A percentile compares a stretch with the other conserved stretches of the same genome.
phyloP scores from a whole-genome alignment of 2,888 invertebrate genomes.

The Stenchaetothrips biformis region DNA sequence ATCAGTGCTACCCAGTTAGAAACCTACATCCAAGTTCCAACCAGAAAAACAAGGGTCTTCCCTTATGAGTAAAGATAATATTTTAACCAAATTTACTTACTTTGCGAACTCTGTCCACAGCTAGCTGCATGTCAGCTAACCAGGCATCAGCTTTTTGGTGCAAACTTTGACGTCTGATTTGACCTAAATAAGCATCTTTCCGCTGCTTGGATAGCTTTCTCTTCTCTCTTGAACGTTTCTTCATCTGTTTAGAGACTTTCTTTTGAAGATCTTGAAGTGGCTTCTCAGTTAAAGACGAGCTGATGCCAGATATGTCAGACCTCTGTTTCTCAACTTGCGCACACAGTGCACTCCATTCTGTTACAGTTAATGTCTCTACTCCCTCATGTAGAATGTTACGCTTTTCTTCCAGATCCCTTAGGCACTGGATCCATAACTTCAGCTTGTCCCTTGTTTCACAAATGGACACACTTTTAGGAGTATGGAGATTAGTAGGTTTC shows the following conservation, averaged over 20 bases:
- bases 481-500: conserved; percentile 41
- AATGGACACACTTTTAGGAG: conserved; percentile 26
- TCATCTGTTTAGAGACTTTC: conserved; percentile 48
- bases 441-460: conserved; percentile 35
- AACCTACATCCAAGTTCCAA: neutral
- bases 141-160: conserved; percentile 63
- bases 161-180: conserved; percentile 49
- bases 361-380: conserved; percentile 47
- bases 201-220: conserved; percentile 50
- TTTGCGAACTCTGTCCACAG: conserved; percentile 57
- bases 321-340: conserved; percentile 51
- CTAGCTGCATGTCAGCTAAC: conserved; percentile 59
- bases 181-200: conserved; percentile 45
- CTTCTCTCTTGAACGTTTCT: conserved; percentile 50
- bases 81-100: conserved; percentile 42
- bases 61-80: neutral
- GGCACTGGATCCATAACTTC: conserved; percentile 43
- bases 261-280: conserved; percentile 48
- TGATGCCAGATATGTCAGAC: conserved; percentile 46
- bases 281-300: conserved; percentile 35
- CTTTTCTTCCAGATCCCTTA: conserved; percentile 46
- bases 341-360: conserved; percentile 54
- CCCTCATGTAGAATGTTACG: conserved; percentile 46
- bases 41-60: neutral
- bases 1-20: neutral